A percentile compares a stretch with the other conserved stretches of the same genome.
These are phyloP conservation scores for Aurelia sp. DNA, from an alignment of 30 jellyfish, hydroid and myxozoan species.

Conservation along the genomic window DNA sequence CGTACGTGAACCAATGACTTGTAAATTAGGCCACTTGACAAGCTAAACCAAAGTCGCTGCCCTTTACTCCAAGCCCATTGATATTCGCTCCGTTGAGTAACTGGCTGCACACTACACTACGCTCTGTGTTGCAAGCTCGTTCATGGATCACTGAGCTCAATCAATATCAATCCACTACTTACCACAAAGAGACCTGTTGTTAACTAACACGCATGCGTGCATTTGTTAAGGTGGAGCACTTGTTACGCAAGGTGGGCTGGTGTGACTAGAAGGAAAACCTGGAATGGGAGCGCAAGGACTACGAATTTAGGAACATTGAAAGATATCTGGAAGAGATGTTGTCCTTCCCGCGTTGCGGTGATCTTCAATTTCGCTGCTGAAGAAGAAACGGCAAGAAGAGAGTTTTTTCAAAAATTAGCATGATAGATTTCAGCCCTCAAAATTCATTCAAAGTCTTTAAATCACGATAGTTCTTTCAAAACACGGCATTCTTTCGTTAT, in stretches of 20 bases:
- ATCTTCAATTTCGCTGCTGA: not conserved
- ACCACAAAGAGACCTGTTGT: conserved; percentile 74
- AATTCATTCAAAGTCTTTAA: no score
- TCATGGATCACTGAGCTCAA: conserved; percentile 76
- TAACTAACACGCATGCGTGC: conserved; percentile 42
- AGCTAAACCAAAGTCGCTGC: not conserved
- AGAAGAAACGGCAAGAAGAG: not conserved
- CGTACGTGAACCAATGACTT: not conserved
- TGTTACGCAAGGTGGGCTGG: not conserved
- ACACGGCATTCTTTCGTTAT: no score
- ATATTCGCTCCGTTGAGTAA: conserved; percentile 13
- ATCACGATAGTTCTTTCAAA: no score
- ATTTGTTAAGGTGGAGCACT: conserved; percentile 6
- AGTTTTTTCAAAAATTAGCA: no score
- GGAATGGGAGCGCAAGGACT: not conserved
- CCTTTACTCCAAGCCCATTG: conserved; percentile 61
- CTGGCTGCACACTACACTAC: conserved; percentile 77
- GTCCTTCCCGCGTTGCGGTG: no score
- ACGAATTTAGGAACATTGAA: not conserved
- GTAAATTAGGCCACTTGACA: not conserved
- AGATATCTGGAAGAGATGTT: not conserved
- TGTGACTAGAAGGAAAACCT: not conserved
- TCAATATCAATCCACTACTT: conserved; percentile 65
- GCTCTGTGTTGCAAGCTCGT: conserved; percentile 58
- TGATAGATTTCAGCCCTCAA: no score